Evolutionary conservation across 2,888 invertebrate genomes (phyloP), one percentile per base, ranked within the genome.

Genomic region (Lepidochitona cinerea): DNA sequence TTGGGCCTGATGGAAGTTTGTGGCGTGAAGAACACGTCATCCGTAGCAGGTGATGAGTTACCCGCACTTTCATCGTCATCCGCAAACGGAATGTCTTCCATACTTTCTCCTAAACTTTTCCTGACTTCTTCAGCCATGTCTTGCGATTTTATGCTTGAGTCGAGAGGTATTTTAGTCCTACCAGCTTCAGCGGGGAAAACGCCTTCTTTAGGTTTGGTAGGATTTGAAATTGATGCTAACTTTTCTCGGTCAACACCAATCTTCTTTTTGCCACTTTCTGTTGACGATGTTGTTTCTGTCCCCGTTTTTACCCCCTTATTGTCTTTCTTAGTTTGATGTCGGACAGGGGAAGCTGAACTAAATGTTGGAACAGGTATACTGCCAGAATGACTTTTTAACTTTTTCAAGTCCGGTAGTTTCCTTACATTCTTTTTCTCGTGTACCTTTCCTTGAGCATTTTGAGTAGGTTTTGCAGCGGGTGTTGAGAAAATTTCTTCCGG

Each of bases 31-130:
- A 88, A 88, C 67, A 81, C 79, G 3, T 87, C 85, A 18, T 83
- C 83, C 1, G 72, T 32, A 1, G 37, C 41, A 9, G 69, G 33
- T 14, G 69, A 53, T 53, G n/a, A 14, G 64, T 83, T 81, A 37
- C 83, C 86, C 74, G 84, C 85, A 37, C 73, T 73, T 6, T 75
- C 75, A 81, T 87, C 87, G 6, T 75, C 75, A 81, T 87, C 87
- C 54, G 86, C 87, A 80, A 87, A 87, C 14, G 87, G 87, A 76
- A 87, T 86, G 73, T 87, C 85, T 53, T 83, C 83, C n/a, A 79
- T 79, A 64, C 77, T 72, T 18, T 80, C 77, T 7, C 74, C 81
- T 12, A 79, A 79, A 75, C 82, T 82, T 29, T 71, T 72, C 35
- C 70, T 74, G n/a, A 77, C 70, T 12, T 79, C 71, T 68, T 79